These are phyloP conservation scores for Vireo altiloquus DNA, from an alignment of 2,113 vertebrate species.

Conservation along the genomic window DNA sequence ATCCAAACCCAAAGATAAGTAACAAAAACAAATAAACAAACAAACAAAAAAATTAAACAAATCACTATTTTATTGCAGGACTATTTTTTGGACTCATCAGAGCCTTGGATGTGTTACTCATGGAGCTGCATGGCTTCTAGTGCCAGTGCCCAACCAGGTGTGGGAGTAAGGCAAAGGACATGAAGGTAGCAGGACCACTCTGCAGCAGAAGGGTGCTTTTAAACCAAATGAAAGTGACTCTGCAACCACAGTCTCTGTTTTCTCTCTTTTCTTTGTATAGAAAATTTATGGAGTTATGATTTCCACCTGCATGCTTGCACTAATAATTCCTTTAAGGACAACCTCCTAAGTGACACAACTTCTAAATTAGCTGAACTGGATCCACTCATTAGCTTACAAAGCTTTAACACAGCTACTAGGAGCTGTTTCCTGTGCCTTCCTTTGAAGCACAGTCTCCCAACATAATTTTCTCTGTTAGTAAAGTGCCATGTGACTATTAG, in stretches of 20 bases:
- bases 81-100: neutral
- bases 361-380: neutral
- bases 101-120: neutral
- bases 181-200: neutral
- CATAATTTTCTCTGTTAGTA: neutral
- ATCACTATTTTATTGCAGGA: neutral
- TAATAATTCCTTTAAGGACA: neutral
- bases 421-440: neutral
- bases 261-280: neutral
- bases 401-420: neutral
- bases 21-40: neutral
- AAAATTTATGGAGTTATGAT: neutral
- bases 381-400: neutral
- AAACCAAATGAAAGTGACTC: neutral
- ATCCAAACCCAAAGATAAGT: neutral
- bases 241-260: neutral
- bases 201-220: neutral
- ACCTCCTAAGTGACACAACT: neutral
- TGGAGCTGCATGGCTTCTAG: neutral
- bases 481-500: neutral
- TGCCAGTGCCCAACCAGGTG: no score
- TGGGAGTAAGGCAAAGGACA: neutral
- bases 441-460: neutral
- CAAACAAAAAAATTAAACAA: fast-evolving
- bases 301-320: neutral